A percentile compares a stretch with the other conserved stretches of the same genome.
phyloP scores from a whole-genome alignment of 92 coral and sea anemone species.

The Actinostola sp. region DNA sequence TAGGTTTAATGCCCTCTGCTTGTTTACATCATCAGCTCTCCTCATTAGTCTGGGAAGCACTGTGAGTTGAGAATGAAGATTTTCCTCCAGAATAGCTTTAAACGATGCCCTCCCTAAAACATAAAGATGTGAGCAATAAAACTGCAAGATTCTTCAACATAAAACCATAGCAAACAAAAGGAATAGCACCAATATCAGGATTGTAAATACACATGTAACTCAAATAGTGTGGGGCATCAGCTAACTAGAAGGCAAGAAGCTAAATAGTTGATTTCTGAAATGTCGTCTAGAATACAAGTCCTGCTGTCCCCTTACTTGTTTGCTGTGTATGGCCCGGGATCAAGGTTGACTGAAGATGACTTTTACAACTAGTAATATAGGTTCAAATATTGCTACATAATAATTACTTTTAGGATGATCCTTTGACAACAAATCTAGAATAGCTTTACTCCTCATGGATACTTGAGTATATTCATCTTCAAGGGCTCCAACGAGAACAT shows the following conservation, averaged over 20 bases:
- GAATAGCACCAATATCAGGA: no score
- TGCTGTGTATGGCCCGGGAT: no score
- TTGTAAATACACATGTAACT: no score
- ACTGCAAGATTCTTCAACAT: neutral
- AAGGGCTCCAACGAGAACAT: conserved; percentile 74
- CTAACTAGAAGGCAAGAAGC: no score
- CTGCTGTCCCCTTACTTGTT: no score
- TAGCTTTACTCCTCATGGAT: conserved; percentile 57
- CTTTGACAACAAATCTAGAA: conserved; percentile 52
- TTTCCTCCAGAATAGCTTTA: conserved; percentile 70
- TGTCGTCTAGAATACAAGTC: no score
- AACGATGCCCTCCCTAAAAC: conserved; percentile 62
- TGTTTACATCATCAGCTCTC: conserved; percentile 73
- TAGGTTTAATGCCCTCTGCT: conserved; percentile 66
- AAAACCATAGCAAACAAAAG: no score
- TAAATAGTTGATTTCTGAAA: no score
- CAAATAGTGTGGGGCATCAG: no score
- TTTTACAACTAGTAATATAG: no score
- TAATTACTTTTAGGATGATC: conserved; percentile 59
- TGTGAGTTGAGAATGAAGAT: conserved; percentile 75
- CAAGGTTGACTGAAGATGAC: no score
- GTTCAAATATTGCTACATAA: no score
- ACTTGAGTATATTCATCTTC: conserved; percentile 84
- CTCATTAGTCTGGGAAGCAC: conserved; percentile 83
- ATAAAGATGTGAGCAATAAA: neutral